Percentiles rank a stretch among this genome's conserved stretches.
These are phyloP conservation scores for Cataglyphis hispanica DNA, from an alignment of 1,140 invertebrate genomes.

Conservation along the genomic window DNA sequence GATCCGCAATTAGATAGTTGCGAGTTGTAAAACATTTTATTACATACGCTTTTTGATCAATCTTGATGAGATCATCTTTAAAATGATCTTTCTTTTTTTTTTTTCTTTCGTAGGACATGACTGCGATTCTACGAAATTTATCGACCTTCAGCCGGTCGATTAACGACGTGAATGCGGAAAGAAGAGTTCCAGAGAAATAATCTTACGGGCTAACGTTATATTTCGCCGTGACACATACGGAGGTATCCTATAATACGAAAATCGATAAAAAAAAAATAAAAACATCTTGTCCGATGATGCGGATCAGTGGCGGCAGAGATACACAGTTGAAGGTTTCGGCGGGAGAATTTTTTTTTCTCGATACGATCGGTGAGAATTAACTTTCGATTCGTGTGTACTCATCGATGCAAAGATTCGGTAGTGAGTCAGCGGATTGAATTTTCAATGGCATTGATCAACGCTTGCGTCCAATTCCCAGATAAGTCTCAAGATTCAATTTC, in stretches of 20 bases:
- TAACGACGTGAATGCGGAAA: slow-evolving; percentile 5
- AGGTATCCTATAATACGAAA: slow-evolving; percentile 11
- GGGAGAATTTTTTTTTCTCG: slow-evolving; percentile 31
- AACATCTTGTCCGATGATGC: not conserved
- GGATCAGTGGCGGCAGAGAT: slow-evolving; percentile 26
- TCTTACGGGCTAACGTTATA: slow-evolving; percentile 34
- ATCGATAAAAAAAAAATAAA: slow-evolving; percentile 31
- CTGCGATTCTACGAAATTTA: slow-evolving; percentile 16
- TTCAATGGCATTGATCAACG: slow-evolving; percentile 57
- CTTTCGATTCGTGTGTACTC: slow-evolving; percentile 23
- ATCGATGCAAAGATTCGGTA: slow-evolving; percentile 38
- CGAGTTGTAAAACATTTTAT: slow-evolving; percentile 11
- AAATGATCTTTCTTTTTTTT: slow-evolving; percentile 38
- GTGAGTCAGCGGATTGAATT: slow-evolving; percentile 66
- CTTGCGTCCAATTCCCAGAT: slow-evolving; percentile 18
- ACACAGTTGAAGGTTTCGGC: not conserved
- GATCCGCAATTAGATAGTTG: slow-evolving; percentile 40
- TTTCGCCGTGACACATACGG: not conserved
- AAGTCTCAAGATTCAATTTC: slow-evolving; percentile 59
- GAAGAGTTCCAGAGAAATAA: not conserved
- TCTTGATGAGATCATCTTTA: slow-evolving; percentile 56
- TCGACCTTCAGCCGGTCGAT: slow-evolving; percentile 22
- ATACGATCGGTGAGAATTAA: slow-evolving; percentile 2
- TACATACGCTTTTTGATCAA: slow-evolving; percentile 13
- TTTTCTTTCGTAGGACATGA: slow-evolving; percentile 19